These are phyloP conservation scores for Oreohelix idahoensis DNA, from an alignment of 1,140 invertebrate genomes.

Conservation along the genomic window DNA sequence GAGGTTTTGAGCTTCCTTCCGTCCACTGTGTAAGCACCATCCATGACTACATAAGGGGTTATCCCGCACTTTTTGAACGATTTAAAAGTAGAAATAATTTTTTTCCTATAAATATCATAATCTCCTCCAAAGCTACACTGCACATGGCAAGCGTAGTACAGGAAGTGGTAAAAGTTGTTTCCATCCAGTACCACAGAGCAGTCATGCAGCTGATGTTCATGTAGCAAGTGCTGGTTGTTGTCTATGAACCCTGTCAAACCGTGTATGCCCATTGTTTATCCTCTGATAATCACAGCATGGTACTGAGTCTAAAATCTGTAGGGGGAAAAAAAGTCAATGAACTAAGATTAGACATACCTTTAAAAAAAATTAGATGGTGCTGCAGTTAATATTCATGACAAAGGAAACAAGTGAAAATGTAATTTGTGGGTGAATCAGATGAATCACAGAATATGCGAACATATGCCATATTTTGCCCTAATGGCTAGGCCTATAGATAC, in stretches of 20 bases:
- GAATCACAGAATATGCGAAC: no score
- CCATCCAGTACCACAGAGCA: constrained; percentile 87
- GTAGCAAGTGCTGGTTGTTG: constrained; percentile 79
- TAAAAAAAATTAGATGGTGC: no score
- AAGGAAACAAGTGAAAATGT: no score
- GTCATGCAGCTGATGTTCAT: constrained; percentile 80
- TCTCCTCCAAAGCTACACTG: constrained; percentile 88
- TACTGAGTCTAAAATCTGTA: not conserved
- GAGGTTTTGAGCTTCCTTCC: constrained; percentile 83
- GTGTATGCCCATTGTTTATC: constrained; percentile 77
- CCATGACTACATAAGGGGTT: constrained; percentile 84
- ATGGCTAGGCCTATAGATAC: no score
- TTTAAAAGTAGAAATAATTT: constrained; percentile 81
- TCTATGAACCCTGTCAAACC: constrained; percentile 78
- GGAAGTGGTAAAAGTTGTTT: constrained; percentile 82
- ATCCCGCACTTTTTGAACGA: constrained; percentile 82
- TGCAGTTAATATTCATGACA: no score
- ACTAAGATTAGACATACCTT: no score
- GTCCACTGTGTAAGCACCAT: constrained; percentile 83
- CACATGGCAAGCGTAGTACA: constrained; percentile 80
- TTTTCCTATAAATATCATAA: constrained; percentile 83
- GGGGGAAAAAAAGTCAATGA: not conserved
- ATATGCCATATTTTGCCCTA: no score
- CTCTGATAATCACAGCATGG: not conserved
- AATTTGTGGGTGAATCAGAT: no score